phyloP scores from a whole-genome alignment of 2,797 vertebrate genomes.

The Prunella strophiata region DNA sequence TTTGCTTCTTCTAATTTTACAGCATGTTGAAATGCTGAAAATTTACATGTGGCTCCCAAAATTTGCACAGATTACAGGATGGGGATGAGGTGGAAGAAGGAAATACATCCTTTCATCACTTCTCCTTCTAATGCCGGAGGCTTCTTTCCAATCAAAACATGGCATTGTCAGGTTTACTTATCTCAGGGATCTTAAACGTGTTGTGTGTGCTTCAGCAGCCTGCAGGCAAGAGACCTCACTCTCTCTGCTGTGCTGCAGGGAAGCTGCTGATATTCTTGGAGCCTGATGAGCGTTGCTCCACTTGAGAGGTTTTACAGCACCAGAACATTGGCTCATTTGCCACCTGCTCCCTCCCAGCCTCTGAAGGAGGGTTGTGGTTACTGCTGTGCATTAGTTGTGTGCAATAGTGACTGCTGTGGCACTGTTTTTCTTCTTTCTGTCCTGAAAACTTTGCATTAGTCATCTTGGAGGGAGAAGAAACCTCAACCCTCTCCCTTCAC shows the following conservation, averaged over 20 bases:
- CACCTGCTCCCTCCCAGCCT: constrained; percentile 36
- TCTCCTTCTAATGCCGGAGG: neutral
- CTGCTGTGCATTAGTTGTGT: neutral
- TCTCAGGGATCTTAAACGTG: neutral
- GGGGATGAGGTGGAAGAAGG: neutral
- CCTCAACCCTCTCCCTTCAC: neutral
- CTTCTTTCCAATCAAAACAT: constrained; percentile 24
- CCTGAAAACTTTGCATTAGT: constrained; percentile 44
- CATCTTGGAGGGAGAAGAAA: neutral
- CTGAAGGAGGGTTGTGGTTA: neutral
- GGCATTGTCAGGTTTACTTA: neutral
- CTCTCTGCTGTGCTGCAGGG: neutral
- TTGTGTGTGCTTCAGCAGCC: neutral
- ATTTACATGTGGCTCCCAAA: neutral
- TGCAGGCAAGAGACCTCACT: neutral
- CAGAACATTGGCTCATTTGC: constrained; percentile 2
- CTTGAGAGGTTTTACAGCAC: neutral
- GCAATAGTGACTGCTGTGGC: constrained; percentile 13
- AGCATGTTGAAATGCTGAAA: neutral
- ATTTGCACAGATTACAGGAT: neutral
- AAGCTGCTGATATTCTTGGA: constrained; percentile 12
- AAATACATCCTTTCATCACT: neutral
- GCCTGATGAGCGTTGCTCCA: neutral
- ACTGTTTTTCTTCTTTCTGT: constrained; percentile 37
- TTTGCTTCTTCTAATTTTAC: neutral